These are phyloP conservation scores for Dendrophyllia cribrosa DNA, from an alignment of 64 coral and sea anemone species.

Conservation along the genomic window DNA sequence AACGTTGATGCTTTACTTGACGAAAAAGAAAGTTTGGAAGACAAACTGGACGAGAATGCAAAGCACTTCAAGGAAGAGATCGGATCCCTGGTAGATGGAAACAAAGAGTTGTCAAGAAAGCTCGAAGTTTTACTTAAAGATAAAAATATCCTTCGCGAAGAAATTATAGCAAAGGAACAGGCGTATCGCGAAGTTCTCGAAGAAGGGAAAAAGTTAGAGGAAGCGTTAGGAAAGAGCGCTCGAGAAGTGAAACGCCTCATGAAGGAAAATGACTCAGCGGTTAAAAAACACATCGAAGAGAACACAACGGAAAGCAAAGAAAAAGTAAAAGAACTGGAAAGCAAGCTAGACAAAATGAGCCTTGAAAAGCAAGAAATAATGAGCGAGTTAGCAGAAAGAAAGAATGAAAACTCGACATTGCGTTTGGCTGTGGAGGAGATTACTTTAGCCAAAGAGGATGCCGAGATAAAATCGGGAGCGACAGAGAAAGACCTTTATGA, in stretches of 20 bases:
- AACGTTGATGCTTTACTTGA: constrained; percentile 23
- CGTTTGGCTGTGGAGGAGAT: constrained; percentile 11
- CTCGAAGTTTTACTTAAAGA: constrained; percentile 24
- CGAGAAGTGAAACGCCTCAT: background rate
- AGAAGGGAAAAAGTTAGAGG: constrained; percentile 45
- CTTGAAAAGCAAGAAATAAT: constrained; percentile 27
- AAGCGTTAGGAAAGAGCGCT: constrained; percentile 7
- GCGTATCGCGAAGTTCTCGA: background rate
- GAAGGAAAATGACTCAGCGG: background rate
- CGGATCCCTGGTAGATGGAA: background rate
- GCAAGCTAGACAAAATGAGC: constrained; percentile 3
- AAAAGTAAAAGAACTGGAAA: constrained; percentile 26
- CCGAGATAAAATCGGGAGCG: background rate
- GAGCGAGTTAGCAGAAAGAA: constrained; percentile 4
- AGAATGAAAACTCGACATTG: constrained; percentile 16
- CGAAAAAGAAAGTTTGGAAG: constrained; percentile 31
- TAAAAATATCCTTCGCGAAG: constrained; percentile 22
- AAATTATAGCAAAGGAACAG: constrained; percentile 11
- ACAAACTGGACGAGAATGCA: constrained; percentile 51
- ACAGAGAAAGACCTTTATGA: constrained; percentile 46
- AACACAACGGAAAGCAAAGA: background rate
- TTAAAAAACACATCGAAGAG: background rate
- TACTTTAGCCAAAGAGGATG: constrained; percentile 9
- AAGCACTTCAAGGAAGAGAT: constrained; percentile 52
- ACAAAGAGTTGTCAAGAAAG: constrained; percentile 30